Percentiles rank a stretch among this genome's conserved stretches.
Evolutionary conservation across 2,797 vertebrate genomes (phyloP).

Genomic region (Bufotes viridis): DNA sequence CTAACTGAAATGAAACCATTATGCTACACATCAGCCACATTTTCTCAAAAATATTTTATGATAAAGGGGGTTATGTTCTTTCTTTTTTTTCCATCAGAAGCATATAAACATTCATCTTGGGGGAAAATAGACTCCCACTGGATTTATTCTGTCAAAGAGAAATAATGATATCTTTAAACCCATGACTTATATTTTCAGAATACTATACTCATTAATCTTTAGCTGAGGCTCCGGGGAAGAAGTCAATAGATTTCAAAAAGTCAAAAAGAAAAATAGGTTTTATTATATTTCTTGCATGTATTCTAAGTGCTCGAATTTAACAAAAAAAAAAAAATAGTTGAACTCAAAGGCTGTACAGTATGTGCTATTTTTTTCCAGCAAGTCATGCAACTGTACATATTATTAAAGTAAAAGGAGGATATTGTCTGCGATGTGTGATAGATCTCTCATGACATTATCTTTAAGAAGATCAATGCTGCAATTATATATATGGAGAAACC

Average conservation of each 20-base stretch:
- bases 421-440: background rate
- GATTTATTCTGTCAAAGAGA: slow-evolving; percentile 56
- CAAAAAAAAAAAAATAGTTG: background rate
- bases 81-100: slow-evolving; percentile 17
- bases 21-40: background rate
- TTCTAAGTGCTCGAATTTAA: slow-evolving; percentile 36
- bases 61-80: background rate
- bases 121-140: slow-evolving; percentile 43
- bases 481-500: slow-evolving; percentile 21
- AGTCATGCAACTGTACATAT: background rate
- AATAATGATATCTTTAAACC: slow-evolving; percentile 60
- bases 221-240: slow-evolving; percentile 41
- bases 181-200: slow-evolving; percentile 53
- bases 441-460: slow-evolving; percentile 11
- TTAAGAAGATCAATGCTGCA: slow-evolving; percentile 8
- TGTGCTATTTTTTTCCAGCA: background rate
- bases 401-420: background rate
- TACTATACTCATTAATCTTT: slow-evolving; percentile 57
- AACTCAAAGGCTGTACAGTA: background rate
- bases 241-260: slow-evolving; percentile 57
- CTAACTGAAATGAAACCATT: slow-evolving; percentile 8
- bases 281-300: slow-evolving; percentile 48
- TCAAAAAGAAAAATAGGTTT: slow-evolving; percentile 54
- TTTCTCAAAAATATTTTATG: slow-evolving; percentile 25
- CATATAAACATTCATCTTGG: slow-evolving; percentile 39